Conservation (phyloP, 92 coral and sea anemone genomes). For the Paragorgia papillata region DNA sequence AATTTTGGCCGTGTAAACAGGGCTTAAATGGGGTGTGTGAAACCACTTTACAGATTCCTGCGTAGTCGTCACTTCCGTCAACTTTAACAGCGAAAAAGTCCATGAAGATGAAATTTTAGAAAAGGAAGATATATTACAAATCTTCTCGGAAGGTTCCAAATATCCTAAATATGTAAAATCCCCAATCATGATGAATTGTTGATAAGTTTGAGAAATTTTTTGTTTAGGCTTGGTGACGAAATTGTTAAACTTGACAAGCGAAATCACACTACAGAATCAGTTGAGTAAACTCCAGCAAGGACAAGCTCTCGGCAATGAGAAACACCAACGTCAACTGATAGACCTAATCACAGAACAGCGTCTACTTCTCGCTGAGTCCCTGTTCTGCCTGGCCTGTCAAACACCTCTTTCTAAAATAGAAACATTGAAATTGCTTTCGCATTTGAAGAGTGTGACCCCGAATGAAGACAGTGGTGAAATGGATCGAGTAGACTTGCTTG, state of each 20-base stretch:
- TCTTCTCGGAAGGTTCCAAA: too few species aligned
- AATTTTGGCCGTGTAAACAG: too few species aligned
- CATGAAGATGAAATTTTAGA: too few species aligned
- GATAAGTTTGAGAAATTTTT: too few species aligned
- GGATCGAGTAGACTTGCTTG: slow-evolving; percentile 77
- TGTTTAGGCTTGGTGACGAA: slow-evolving; percentile 72
- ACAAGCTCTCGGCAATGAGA: slow-evolving; percentile 92
- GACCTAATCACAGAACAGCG: slow-evolving; percentile 95
- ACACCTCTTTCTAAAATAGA: slow-evolving; percentile 87
- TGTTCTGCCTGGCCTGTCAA: slow-evolving; percentile 91
- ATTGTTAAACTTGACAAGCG: slow-evolving; percentile 70
- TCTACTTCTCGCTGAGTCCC: slow-evolving; percentile 87
- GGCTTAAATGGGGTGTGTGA: too few species aligned
- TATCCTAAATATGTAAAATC: too few species aligned
- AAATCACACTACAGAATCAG: slow-evolving; percentile 75
- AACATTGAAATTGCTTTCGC: slow-evolving; percentile 70
- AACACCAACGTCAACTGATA: slow-evolving; percentile 87
- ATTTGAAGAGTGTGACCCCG: slow-evolving; percentile 66
- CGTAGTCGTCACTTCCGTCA: too few species aligned
- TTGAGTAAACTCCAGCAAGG: slow-evolving; percentile 88
- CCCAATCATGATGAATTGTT: too few species aligned
- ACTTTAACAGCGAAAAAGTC: too few species aligned
- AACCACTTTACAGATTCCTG: too few species aligned
- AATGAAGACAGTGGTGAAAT: slow-evolving; percentile 80
- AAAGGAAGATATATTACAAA: too few species aligned